Percentiles rank a stretch among this genome's conserved stretches.
phyloP scores from a whole-genome alignment of 2,888 invertebrate genomes.

The Uloborus plumipes region DNA sequence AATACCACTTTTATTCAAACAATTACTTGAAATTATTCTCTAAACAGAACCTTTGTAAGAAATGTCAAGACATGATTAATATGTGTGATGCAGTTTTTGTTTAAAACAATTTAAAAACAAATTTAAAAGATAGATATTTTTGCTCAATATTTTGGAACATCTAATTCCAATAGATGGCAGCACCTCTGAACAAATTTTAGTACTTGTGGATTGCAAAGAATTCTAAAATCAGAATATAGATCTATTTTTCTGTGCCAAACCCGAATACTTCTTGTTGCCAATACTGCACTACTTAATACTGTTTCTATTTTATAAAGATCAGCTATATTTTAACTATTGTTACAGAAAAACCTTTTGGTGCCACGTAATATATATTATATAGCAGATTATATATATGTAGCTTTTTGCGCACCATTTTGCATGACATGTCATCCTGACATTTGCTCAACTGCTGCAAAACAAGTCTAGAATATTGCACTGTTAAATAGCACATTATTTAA shows the following conservation, averaged over 20 bases:
- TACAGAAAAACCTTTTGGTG: constrained; percentile 41
- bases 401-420: constrained; percentile 31
- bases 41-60: no score
- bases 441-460: constrained; percentile 46
- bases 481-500: no score
- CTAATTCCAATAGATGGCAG: no score
- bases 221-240: constrained; percentile 3
- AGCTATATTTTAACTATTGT: constrained; percentile 57
- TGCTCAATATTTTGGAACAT: no score
- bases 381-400: constrained; percentile 36
- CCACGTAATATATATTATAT: constrained; percentile 43
- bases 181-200: no score
- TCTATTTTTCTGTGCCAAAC: constrained; percentile 61
- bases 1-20: no score
- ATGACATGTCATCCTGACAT: constrained; percentile 32
- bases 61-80: no score
- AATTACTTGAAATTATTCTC: no score
- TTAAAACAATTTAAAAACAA: no score
- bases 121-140: no score
- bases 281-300: constrained; percentile 39
- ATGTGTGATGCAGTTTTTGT: no score
- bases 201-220: no score
- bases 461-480: not conserved
- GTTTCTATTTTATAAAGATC: constrained; percentile 40
- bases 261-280: constrained; percentile 37